Percentiles rank a stretch among this genome's conserved stretches.
phyloP scores from a whole-genome alignment of 1,140 invertebrate genomes.

The Pseudomyrmex cubaensis region DNA sequence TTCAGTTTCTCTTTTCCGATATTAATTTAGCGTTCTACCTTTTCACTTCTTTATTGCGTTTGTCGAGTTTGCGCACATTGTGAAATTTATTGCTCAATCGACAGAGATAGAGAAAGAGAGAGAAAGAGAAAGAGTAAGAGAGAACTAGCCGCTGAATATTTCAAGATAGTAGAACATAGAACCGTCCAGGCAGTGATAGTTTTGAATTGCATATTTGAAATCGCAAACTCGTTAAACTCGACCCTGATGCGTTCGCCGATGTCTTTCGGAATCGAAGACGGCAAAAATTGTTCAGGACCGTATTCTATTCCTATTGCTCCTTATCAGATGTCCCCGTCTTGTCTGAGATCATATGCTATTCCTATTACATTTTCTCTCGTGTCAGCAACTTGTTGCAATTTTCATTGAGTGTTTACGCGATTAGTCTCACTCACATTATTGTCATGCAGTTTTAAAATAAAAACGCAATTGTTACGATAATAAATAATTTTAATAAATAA shows the following conservation, averaged over 20 bases:
- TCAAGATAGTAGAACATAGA: conserved; percentile 40
- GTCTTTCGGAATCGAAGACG: conserved; percentile 27
- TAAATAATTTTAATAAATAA: too few species aligned
- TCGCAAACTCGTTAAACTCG: conserved; percentile 28
- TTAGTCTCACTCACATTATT: neutral
- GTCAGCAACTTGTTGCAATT: conserved; percentile 30
- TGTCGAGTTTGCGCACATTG: neutral
- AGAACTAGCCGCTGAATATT: conserved; percentile 62
- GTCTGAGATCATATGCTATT: conserved; percentile 29
- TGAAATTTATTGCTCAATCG: conserved; percentile 57
- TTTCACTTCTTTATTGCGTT: conserved; percentile 22
- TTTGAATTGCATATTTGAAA: conserved; percentile 58
- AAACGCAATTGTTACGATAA: too few species aligned
- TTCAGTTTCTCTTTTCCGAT: conserved; percentile 38
- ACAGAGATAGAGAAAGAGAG: neutral
- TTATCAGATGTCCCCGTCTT: conserved; percentile 17
- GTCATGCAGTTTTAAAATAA: neutral
- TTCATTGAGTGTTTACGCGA: conserved; percentile 16
- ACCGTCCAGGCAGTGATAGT: neutral
- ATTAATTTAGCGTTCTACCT: conserved; percentile 61
- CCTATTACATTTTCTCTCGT: conserved; percentile 30
- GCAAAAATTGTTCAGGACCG: neutral
- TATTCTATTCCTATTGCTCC: neutral
- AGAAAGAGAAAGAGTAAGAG: neutral
- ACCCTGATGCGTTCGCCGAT: neutral